Conservation (phyloP, 2,113 vertebrate species). For the Pseudolaguvia tuberculata region DNA sequence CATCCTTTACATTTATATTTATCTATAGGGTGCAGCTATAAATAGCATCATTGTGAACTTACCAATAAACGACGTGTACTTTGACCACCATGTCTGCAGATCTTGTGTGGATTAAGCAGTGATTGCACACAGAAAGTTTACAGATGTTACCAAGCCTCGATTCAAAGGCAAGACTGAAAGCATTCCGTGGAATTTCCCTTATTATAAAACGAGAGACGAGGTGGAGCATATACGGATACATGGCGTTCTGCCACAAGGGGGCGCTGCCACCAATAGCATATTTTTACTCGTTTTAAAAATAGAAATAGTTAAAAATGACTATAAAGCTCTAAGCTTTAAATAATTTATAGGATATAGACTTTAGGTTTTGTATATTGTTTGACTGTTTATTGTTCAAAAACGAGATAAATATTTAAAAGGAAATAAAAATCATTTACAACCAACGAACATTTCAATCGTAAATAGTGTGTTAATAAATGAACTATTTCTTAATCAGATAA, state of each 20-base stretch:
- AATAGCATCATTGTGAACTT: conserved; percentile 33
- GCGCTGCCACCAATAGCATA: neutral
- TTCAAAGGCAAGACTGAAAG: neutral
- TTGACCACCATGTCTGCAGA: conserved; percentile 47
- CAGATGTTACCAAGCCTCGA: neutral
- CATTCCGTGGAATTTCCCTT: neutral
- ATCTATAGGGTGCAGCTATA: neutral
- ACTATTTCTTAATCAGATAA: too few species aligned
- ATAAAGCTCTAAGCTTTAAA: too few species aligned
- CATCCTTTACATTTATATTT: neutral
- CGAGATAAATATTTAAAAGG: too few species aligned
- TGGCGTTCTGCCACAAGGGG: neutral
- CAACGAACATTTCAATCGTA: too few species aligned
- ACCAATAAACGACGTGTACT: conserved; percentile 54
- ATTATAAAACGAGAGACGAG: conserved; percentile 29
- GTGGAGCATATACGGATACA: conserved; percentile 33
- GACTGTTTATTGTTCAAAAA: too few species aligned
- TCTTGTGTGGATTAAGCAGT: neutral
- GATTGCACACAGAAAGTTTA: neutral
- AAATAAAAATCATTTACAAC: too few species aligned
- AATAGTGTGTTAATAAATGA: too few species aligned
- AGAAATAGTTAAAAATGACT: too few species aligned
- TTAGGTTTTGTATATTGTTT: too few species aligned
- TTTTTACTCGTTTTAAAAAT: too few species aligned
- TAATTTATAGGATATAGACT: too few species aligned